phyloP scores from a whole-genome alignment of 2,797 vertebrate genomes.

The Periophthalmus magnuspinnatus region DNA sequence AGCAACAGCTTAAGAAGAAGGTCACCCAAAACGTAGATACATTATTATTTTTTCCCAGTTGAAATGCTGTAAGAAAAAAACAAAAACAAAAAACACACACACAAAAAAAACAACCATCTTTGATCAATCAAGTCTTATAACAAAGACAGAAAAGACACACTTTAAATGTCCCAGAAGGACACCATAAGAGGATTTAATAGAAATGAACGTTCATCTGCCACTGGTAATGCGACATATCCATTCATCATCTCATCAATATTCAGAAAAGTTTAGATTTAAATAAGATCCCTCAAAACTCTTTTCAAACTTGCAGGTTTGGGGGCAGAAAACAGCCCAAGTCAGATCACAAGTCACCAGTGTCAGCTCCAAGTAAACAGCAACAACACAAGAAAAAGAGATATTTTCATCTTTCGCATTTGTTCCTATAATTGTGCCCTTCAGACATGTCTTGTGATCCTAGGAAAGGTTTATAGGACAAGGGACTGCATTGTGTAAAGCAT shows the following conservation, averaged over 20 bases:
- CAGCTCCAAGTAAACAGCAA: neutral
- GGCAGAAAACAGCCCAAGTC: neutral
- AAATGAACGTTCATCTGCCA: neutral
- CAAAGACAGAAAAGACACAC: too few relatives aligned
- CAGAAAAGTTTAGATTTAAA: neutral
- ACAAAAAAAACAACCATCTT: too few relatives aligned
- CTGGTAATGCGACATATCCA: neutral
- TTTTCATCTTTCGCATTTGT: slow-evolving; percentile 1
- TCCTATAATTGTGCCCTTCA: neutral
- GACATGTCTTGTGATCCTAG: slow-evolving; percentile 4
- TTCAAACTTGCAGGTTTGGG: neutral
- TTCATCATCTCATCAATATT: neutral
- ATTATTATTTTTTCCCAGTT: too few relatives aligned
- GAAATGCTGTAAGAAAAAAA: too few relatives aligned
- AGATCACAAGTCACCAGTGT: neutral
- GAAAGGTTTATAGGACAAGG: neutral
- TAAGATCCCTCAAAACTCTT: neutral
- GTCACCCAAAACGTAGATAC: too few relatives aligned
- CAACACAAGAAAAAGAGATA: neutral
- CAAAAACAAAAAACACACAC: too few relatives aligned
- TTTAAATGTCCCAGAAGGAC: neutral
- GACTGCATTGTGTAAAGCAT: neutral
- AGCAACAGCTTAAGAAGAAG: too few relatives aligned
- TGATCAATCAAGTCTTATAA: too few relatives aligned
- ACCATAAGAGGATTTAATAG: neutral